Percentiles rank a stretch among this genome's conserved stretches.
Conservation (phyloP, 2,113 vertebrate genomes). For the Pseudopodoces humilis region DNA sequence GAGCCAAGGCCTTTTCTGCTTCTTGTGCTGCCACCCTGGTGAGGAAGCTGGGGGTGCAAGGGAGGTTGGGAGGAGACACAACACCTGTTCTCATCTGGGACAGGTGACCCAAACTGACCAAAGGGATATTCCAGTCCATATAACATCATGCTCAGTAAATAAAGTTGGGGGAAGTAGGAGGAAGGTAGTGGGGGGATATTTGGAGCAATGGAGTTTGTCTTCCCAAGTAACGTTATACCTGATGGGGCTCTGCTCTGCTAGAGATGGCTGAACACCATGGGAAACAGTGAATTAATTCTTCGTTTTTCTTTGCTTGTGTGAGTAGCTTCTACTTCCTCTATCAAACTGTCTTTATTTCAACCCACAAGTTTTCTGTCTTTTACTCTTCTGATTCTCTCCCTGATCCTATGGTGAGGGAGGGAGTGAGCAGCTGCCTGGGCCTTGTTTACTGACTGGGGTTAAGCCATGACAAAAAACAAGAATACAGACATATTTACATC, state of each 20-base stretch:
- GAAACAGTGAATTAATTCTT: background rate
- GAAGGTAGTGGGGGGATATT: fast-evolving
- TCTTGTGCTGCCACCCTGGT: fast-evolving
- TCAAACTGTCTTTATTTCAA: background rate
- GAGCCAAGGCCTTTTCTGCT: background rate
- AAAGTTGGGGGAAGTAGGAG: background rate
- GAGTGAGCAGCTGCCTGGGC: background rate
- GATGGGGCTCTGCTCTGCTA: background rate
- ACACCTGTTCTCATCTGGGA: background rate
- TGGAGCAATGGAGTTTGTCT: background rate
- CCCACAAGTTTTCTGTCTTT: background rate
- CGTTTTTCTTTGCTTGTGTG: background rate
- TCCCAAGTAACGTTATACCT: background rate
- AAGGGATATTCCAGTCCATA: background rate
- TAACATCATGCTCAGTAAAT: background rate
- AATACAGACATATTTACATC: background rate
- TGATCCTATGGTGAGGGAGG: background rate
- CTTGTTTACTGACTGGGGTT: background rate
- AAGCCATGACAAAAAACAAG: background rate
- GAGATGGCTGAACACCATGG: background rate
- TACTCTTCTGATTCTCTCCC: background rate
- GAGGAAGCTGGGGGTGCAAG: background rate
- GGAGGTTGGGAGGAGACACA: background rate
- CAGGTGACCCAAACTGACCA: background rate
- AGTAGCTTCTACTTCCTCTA: background rate